These are phyloP conservation scores for Naja naja DNA, from an alignment of 2,113 vertebrate genomes.

Conservation along the genomic window DNA sequence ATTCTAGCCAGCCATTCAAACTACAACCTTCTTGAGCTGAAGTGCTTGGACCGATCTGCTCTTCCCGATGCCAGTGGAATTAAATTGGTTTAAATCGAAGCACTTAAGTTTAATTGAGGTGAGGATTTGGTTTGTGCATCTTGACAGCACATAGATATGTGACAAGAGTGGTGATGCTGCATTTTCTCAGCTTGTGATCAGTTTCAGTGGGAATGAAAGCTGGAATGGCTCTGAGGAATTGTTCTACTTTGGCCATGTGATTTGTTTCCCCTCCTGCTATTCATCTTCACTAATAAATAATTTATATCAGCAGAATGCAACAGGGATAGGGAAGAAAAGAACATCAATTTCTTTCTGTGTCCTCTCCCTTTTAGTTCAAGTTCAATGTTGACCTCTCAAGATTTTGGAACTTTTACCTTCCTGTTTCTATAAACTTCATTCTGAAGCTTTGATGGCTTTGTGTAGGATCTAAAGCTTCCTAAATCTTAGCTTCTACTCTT, in stretches of 20 bases:
- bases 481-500: conserved; percentile 6
- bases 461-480: conserved; percentile 37
- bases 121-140: background rate
- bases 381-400: conserved; percentile 51
- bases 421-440: conserved; percentile 43
- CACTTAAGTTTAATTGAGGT: conserved; percentile 8
- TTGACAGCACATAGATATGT: background rate
- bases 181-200: background rate
- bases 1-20: background rate
- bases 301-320: conserved; percentile 23
- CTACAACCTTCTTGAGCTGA: background rate
- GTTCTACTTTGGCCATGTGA: background rate
- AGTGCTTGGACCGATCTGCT: background rate
- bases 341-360: background rate
- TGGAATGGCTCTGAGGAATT: background rate
- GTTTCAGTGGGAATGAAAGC: background rate
- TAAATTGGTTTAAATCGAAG: conserved; percentile 10
- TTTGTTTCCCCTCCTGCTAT: background rate
- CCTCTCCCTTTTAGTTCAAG: conserved; percentile 19
- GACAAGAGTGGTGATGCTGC: background rate
- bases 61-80: background rate
- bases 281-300: conserved; percentile 22
- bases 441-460: conserved; percentile 37
- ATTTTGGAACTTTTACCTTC: conserved; percentile 28
- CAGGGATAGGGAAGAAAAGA: background rate